Conservation (phyloP, 2,797 vertebrate genomes). For the Perodicticus potto region DNA sequence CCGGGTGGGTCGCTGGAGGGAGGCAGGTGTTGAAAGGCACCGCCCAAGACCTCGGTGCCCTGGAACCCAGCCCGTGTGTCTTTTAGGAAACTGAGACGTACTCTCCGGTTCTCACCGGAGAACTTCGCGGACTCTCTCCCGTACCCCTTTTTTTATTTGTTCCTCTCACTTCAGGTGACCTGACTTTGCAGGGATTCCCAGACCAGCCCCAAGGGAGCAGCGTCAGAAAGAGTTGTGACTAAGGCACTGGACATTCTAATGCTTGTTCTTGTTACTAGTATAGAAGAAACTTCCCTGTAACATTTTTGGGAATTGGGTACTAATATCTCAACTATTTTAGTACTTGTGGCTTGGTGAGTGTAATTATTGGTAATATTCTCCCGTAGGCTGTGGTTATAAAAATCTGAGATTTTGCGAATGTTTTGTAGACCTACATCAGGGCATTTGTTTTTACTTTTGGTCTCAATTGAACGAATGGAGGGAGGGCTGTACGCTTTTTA, state of each 20-base stretch:
- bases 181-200: constrained; percentile 45
- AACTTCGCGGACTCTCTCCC: constrained; percentile 11
- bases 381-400: not conserved
- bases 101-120: not conserved
- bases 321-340: not conserved
- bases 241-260: constrained; percentile 24
- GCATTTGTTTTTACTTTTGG: not conserved
- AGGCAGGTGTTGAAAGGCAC: constrained; percentile 63
- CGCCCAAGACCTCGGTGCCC: constrained; percentile 14
- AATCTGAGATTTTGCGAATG: not conserved
- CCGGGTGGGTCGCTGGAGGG: not conserved
- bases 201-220: constrained; percentile 30
- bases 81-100: not conserved
- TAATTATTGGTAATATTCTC: not conserved
- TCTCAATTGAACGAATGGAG: not conserved
- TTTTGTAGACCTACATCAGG: not conserved
- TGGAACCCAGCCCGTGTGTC: not conserved
- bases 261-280: not conserved
- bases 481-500: not conserved
- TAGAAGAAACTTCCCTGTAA: not conserved
- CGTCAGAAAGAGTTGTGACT: constrained; percentile 47
- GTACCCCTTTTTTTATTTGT: not conserved
- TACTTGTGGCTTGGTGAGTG: not conserved
- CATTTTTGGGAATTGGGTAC: not conserved
- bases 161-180: not conserved